Evolutionary conservation across 2,797 vertebrate genomes (phyloP).

Genomic region (Cirrhinus mrigala): DNA sequence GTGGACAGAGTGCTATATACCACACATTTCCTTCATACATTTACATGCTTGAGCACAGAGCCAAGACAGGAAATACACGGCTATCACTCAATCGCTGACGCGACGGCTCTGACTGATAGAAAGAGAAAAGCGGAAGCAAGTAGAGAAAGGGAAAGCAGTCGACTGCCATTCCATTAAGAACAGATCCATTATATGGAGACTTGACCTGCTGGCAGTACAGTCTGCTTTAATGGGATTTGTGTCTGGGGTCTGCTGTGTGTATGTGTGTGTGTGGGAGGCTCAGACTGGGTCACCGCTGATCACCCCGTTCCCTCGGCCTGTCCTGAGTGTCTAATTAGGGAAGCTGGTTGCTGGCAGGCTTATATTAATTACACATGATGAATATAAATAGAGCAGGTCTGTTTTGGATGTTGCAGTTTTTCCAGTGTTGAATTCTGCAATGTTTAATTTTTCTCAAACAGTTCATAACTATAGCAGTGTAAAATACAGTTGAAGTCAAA

Average conservation of each 20-base stretch:
- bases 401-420: not conserved
- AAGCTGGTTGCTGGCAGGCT: slow-evolving; percentile 61
- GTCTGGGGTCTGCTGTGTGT: slow-evolving; percentile 24
- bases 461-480: not conserved
- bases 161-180: slow-evolving; percentile 44
- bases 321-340: slow-evolving; percentile 69
- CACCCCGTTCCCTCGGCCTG: slow-evolving; percentile 47
- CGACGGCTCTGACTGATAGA: slow-evolving; percentile 32
- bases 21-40: not conserved
- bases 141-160: slow-evolving; percentile 30
- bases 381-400: slow-evolving; percentile 66
- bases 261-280: not conserved
- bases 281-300: slow-evolving; percentile 53
- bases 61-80: not conserved
- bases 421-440: not conserved
- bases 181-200: slow-evolving; percentile 51
- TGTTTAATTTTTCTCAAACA: not conserved
- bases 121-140: slow-evolving; percentile 45
- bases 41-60: not conserved
- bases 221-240: slow-evolving; percentile 48
- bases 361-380: slow-evolving; percentile 71
- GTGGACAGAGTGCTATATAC: not conserved
- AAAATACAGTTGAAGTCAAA: not conserved
- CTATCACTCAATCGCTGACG: slow-evolving; percentile 8
- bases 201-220: slow-evolving; percentile 18